Conservation (phyloP, 2,888 invertebrate genomes). For the Stictocephala bisonia region DNA sequence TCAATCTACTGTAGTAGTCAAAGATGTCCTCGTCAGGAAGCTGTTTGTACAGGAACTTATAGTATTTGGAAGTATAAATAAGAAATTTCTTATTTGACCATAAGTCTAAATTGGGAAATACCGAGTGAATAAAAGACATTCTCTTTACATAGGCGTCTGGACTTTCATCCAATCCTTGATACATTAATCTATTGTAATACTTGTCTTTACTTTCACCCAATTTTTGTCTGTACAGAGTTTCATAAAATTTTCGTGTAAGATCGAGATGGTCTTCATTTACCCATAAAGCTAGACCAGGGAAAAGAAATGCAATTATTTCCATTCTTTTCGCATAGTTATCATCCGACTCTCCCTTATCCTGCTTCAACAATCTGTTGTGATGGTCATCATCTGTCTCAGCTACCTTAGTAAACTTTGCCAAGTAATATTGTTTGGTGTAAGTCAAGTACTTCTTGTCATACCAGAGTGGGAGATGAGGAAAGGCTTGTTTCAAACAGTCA, state of each 20-base stretch:
- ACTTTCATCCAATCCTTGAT: constrained; percentile 3
- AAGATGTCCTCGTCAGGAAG: neutral
- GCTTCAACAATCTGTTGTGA: constrained; percentile 8
- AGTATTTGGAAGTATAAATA: constrained; percentile 25
- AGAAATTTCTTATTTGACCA: constrained; percentile 25
- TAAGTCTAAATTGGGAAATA: constrained; percentile 18
- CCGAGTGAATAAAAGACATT: constrained; percentile 8
- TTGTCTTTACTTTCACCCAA: neutral
- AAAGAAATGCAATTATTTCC: neutral
- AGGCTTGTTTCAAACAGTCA: neutral
- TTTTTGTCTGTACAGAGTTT: neutral
- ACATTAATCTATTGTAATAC: constrained; percentile 23
- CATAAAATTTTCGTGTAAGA: constrained; percentile 13
- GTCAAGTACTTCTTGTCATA: constrained; percentile 3
- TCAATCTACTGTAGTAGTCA: constrained; percentile 3
- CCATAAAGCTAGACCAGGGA: constrained; percentile 12
- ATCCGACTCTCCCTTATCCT: neutral
- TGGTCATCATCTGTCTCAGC: neutral
- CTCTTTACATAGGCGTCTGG: constrained; percentile 29
- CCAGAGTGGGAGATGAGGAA: constrained; percentile 7
- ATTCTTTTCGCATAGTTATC: constrained; percentile 24
- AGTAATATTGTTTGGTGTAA: neutral
- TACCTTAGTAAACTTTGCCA: neutral
- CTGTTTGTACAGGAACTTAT: constrained; percentile 5
- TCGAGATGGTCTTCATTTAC: neutral